Percentiles rank a stretch among this genome's conserved stretches.
Evolutionary conservation across 2,797 vertebrate species (phyloP).

Genomic region (Choloepus didactylus): DNA sequence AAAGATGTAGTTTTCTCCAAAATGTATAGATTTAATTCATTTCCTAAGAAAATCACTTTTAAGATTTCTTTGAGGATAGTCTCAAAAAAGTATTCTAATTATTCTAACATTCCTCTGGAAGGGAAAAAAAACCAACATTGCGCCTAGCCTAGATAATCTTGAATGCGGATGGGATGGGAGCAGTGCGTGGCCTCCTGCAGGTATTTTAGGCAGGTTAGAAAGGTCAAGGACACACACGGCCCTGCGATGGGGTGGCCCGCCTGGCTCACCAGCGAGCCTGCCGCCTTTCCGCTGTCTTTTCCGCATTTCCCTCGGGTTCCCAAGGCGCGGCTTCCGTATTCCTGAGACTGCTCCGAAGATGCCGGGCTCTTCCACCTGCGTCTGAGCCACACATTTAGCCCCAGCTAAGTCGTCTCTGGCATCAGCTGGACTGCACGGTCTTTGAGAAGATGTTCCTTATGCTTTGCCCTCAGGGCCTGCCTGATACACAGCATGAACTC

Average conservation of each 20-base stretch:
- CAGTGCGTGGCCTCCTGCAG: not conserved
- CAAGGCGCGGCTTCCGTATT: not conserved
- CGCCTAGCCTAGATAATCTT: not conserved
- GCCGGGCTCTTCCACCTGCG: not conserved
- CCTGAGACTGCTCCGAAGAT: not conserved
- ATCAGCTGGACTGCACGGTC: not conserved
- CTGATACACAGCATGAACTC: not conserved
- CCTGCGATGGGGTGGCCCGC: rapidly evolving
- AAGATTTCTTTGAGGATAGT: not conserved
- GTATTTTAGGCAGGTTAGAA: not conserved
- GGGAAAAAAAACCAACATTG: not conserved
- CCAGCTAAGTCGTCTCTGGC: not conserved
- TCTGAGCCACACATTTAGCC: not conserved
- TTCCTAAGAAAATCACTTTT: not conserved
- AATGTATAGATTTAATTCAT: not conserved
- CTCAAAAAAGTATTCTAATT: not conserved
- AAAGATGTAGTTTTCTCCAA: not conserved
- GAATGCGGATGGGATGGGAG: not conserved
- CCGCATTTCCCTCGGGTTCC: not conserved
- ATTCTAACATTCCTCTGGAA: not conserved
- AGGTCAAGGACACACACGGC: not conserved
- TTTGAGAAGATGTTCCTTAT: too few species aligned
- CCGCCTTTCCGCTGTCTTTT: not conserved
- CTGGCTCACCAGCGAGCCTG: not conserved
- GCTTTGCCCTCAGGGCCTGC: not conserved